These are phyloP conservation scores for Ariopsis seemanni DNA, from an alignment of 2,113 vertebrate genomes.

Conservation along the genomic window DNA sequence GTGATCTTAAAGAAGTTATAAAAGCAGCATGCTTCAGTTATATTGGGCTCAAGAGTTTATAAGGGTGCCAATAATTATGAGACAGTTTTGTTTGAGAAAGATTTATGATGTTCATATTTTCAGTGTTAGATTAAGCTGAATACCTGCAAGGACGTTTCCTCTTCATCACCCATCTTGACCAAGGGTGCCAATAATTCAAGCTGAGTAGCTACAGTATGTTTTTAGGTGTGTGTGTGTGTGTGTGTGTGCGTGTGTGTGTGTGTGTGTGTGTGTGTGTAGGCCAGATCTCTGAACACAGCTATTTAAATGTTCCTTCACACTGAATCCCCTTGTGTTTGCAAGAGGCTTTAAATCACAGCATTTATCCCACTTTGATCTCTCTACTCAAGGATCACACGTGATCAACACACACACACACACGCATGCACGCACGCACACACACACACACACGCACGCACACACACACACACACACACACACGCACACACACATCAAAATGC, in stretches of 20 bases:
- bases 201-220: background rate
- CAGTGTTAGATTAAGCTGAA: no score
- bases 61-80: background rate
- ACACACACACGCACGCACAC: background rate
- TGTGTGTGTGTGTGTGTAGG: background rate
- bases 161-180: no score
- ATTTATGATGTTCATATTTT: no score
- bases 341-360: conserved; percentile 38
- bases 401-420: background rate
- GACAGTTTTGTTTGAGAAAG: background rate
- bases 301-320: conserved; percentile 15
- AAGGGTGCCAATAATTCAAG: background rate
- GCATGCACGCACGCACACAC: conserved; percentile 40
- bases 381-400: conserved; percentile 22
- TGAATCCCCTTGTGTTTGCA: background rate
- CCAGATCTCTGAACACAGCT: conserved; percentile 14
- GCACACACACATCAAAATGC: conserved; percentile 19
- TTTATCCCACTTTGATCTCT: conserved; percentile 54
- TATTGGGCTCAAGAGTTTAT: background rate
- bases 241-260: background rate
- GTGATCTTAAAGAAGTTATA: background rate
- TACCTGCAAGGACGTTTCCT: no score
- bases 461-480: background rate
- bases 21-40: no score
- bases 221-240: conserved; percentile 29